Percentiles rank a stretch among this genome's conserved stretches.
These are phyloP conservation scores for Lepidothrix coronata DNA, from an alignment of 2,113 vertebrate genomes.

Conservation along the genomic window DNA sequence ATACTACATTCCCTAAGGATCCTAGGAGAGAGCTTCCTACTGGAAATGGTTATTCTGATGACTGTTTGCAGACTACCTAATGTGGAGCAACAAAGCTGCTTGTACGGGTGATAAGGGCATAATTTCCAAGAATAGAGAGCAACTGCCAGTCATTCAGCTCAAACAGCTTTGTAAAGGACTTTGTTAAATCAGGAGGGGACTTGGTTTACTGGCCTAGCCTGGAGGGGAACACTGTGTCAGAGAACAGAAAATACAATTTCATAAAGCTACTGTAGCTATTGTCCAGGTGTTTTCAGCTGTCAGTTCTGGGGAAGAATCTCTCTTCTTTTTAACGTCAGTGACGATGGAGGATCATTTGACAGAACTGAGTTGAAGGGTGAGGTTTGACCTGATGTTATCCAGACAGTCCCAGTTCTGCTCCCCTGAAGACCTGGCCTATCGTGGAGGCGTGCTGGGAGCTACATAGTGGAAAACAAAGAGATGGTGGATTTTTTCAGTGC, in stretches of 20 bases:
- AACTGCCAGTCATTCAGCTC: background rate
- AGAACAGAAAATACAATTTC: background rate
- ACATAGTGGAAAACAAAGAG: background rate
- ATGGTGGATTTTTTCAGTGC: background rate
- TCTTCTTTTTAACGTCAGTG: background rate
- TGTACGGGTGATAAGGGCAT: background rate
- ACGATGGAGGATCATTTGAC: background rate
- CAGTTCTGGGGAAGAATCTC: background rate
- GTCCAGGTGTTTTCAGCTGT: background rate
- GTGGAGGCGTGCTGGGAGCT: background rate
- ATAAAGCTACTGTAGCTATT: background rate
- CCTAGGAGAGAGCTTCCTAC: background rate
- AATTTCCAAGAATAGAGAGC: background rate
- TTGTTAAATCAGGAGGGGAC: background rate
- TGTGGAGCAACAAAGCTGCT: background rate
- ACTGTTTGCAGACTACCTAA: background rate
- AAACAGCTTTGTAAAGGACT: background rate
- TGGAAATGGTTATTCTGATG: background rate
- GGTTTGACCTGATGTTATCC: background rate
- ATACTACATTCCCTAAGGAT: background rate
- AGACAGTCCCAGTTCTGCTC: background rate
- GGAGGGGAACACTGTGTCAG: background rate
- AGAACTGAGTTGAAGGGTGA: background rate
- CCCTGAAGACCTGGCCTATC: background rate
- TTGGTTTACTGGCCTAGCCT: background rate